Evolutionary conservation across 1,140 invertebrate genomes (phyloP).

Genomic region (Lanistes nyassanus): DNA sequence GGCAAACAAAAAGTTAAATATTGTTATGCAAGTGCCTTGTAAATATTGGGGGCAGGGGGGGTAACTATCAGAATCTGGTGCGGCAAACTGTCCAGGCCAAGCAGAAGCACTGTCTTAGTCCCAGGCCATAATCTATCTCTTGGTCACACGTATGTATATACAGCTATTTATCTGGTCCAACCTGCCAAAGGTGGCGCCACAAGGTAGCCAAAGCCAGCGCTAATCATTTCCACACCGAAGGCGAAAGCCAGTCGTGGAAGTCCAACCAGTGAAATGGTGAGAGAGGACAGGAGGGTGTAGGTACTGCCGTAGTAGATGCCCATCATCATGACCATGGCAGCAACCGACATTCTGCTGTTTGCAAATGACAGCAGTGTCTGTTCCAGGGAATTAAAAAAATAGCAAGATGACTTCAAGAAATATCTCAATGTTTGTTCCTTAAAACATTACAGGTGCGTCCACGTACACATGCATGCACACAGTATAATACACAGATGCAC

Average conservation of each 20-base stretch:
- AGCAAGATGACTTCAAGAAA: not conserved
- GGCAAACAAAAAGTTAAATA: no score
- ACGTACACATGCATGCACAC: conserved; percentile 3
- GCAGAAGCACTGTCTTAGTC: no score
- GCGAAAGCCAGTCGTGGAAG: conserved; percentile 24
- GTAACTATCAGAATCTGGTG: no score
- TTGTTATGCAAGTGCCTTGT: no score
- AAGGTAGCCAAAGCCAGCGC: conserved; percentile 31
- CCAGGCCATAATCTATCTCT: no score
- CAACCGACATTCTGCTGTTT: not conserved
- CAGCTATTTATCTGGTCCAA: not conserved
- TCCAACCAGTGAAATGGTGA: conserved; percentile 26
- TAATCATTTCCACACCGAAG: conserved; percentile 32
- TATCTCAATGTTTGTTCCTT: not conserved
- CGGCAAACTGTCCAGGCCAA: no score
- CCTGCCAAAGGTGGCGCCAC: conserved; percentile 35
- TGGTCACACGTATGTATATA: not conserved
- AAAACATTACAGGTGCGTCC: not conserved
- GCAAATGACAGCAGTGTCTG: conserved; percentile 6
- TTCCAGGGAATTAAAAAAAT: not conserved
- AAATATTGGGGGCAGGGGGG: no score
- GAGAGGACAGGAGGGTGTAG: conserved; percentile 10
- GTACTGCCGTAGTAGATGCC: conserved; percentile 17
- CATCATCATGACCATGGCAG: conserved; percentile 7
- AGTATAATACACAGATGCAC: not conserved